Evolutionary conservation across 1,140 invertebrate genomes (phyloP).

Genomic region (Nasonia vitripennis): DNA sequence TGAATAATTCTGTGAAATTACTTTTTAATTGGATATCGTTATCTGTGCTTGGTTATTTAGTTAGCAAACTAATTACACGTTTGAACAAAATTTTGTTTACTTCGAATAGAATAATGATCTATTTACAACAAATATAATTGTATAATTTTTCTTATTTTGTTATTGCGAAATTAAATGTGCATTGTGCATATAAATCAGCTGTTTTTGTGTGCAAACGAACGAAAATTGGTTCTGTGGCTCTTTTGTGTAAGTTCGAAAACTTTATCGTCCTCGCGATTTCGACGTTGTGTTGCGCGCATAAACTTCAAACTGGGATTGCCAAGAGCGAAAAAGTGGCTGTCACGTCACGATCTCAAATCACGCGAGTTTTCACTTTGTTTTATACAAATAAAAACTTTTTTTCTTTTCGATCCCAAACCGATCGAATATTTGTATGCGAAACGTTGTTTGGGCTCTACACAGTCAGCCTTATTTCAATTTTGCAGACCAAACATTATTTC

Average conservation of each 20-base stretch:
- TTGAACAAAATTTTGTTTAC: too few relatives aligned
- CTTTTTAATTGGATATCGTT: too few relatives aligned
- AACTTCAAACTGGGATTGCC: conserved; percentile 10
- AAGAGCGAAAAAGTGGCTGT: conserved; percentile 11
- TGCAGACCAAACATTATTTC: too few relatives aligned
- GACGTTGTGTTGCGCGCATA: not conserved
- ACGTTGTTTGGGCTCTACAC: not conserved
- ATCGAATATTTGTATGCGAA: not conserved
- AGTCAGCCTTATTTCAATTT: too few relatives aligned
- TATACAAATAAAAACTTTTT: not conserved
- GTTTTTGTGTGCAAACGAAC: not conserved
- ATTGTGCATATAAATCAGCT: not conserved
- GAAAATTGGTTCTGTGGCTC: not conserved
- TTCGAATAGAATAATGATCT: too few relatives aligned
- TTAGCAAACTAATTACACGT: too few relatives aligned
- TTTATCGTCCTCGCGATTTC: not conserved
- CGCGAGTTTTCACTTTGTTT: not conserved
- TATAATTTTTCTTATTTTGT: too few relatives aligned
- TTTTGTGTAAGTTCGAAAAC: not conserved
- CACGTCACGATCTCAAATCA: not conserved
- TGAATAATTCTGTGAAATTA: not conserved
- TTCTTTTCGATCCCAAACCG: not conserved
- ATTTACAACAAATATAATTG: too few relatives aligned
- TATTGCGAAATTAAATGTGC: too few relatives aligned
- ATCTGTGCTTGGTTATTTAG: too few relatives aligned